A percentile compares a stretch with the other conserved stretches of the same genome.
Evolutionary conservation across 2,888 invertebrate species (phyloP).

Genomic region (Phyllotreta striolata): DNA sequence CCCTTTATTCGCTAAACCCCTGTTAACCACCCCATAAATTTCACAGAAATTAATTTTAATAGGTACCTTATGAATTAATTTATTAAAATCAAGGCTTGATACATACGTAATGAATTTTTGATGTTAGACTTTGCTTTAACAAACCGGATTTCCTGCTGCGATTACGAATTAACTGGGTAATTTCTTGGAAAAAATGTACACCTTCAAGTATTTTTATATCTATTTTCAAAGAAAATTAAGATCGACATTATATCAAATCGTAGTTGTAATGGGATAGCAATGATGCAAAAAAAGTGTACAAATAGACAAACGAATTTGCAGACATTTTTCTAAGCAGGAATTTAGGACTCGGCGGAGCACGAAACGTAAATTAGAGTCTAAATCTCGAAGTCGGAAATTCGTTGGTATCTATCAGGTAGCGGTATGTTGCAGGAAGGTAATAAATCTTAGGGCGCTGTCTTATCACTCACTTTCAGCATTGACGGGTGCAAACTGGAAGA

Average conservation of each 20-base stretch:
- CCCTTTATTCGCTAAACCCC: no score
- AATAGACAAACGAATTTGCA: neutral
- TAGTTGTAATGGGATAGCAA: neutral
- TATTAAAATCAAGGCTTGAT: no score
- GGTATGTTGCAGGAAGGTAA: slow-evolving; percentile 6
- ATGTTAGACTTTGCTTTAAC: no score
- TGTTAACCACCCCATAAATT: no score
- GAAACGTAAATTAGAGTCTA: slow-evolving; percentile 12
- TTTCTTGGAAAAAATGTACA: no score
- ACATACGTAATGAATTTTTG: no score
- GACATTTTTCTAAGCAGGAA: slow-evolving; percentile 11
- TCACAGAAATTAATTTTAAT: no score
- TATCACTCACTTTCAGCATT: slow-evolving; percentile 13
- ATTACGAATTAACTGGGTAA: no score
- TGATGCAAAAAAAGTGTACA: neutral
- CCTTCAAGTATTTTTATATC: no score
- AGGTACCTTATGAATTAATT: no score
- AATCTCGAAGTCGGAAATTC: slow-evolving; percentile 12
- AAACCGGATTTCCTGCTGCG: no score
- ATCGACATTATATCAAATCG: neutral
- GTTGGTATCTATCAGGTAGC: slow-evolving; percentile 10
- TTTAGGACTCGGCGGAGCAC: slow-evolving; percentile 6
- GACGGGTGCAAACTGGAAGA: slow-evolving; percentile 7
- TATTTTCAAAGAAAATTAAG: no score
- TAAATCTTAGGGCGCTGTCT: slow-evolving; percentile 8